A percentile compares a stretch with the other conserved stretches of the same genome.
These are phyloP conservation scores for Nasonovia ribisnigri DNA, from an alignment of 2,888 invertebrate genomes.

Conservation along the genomic window DNA sequence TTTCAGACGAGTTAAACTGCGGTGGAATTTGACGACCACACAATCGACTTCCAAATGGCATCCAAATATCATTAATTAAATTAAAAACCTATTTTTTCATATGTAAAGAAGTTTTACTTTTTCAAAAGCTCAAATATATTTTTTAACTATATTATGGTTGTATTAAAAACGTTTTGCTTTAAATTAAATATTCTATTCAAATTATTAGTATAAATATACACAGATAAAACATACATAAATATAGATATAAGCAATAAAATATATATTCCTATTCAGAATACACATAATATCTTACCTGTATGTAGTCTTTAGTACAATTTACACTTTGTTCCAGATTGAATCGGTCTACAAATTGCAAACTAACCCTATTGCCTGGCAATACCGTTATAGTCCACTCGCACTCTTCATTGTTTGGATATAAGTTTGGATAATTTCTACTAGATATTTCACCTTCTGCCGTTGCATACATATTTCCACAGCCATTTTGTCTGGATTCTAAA, in stretches of 20 bases:
- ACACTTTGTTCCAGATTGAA: slow-evolving; percentile 81
- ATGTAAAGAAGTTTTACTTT: neutral
- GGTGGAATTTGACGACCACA: slow-evolving; percentile 79
- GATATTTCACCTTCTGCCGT: slow-evolving; percentile 71
- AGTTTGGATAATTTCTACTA: slow-evolving; percentile 76
- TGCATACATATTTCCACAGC: slow-evolving; percentile 7
- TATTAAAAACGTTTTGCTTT: neutral
- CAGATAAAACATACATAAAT: too few species aligned
- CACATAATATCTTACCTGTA: slow-evolving; percentile 73
- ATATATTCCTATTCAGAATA: too few species aligned
- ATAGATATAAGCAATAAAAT: too few species aligned
- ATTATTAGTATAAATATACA: too few species aligned
- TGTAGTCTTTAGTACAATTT: slow-evolving; percentile 82
- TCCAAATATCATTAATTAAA: slow-evolving; percentile 73
- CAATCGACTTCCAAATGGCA: slow-evolving; percentile 72
- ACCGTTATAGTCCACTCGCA: slow-evolving; percentile 83
- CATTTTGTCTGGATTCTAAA: neutral
- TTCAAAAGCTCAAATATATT: neutral
- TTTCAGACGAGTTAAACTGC: slow-evolving; percentile 76
- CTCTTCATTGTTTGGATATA: slow-evolving; percentile 82
- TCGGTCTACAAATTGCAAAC: slow-evolving; percentile 77
- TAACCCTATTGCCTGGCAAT: slow-evolving; percentile 78
- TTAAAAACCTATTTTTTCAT: slow-evolving; percentile 70
- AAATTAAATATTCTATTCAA: too few species aligned
- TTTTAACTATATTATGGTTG: neutral